These are phyloP conservation scores for Tuberolachnus salignus DNA, from an alignment of 2,888 invertebrate genomes.

Conservation along the genomic window DNA sequence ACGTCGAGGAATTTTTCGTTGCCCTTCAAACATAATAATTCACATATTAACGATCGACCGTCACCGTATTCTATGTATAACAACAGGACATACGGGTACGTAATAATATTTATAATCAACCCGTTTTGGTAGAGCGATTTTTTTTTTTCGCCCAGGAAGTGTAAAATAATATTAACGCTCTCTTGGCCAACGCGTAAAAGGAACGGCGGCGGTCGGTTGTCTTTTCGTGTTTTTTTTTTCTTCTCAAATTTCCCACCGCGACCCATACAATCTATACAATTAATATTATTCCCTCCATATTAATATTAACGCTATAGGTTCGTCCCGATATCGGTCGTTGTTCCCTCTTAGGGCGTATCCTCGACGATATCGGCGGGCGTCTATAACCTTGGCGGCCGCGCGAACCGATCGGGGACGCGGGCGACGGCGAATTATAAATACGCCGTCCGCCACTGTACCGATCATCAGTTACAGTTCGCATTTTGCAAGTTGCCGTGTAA, in stretches of 20 bases:
- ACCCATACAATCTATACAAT: not conserved
- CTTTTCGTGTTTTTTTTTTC: not conserved
- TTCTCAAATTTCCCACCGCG: constrained; percentile 4
- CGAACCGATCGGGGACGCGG: constrained; percentile 42
- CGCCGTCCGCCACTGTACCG: not conserved
- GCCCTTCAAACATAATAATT: constrained; percentile 30
- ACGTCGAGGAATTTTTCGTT: constrained; percentile 37
- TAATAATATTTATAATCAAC: not conserved
- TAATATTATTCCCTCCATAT: constrained; percentile 12
- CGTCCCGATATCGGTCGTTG: not conserved
- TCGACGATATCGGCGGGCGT: too few relatives aligned
- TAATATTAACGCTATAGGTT: not conserved
- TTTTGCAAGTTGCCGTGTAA: constrained; percentile 13
- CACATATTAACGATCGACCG: constrained; percentile 39
- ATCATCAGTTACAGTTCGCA: constrained; percentile 32
- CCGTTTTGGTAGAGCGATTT: constrained; percentile 18
- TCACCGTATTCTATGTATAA: too few relatives aligned
- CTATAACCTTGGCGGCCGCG: constrained; percentile 32
- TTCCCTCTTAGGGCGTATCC: constrained; percentile 54
- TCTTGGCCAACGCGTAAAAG: not conserved
- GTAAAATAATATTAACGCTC: too few relatives aligned
- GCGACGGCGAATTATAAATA: constrained; percentile 42
- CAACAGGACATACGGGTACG: too few relatives aligned
- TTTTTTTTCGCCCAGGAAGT: constrained; percentile 24
- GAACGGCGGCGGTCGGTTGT: not conserved